phyloP scores from a whole-genome alignment of 2,113 vertebrate species.

The Stegostoma tigrinum region DNA sequence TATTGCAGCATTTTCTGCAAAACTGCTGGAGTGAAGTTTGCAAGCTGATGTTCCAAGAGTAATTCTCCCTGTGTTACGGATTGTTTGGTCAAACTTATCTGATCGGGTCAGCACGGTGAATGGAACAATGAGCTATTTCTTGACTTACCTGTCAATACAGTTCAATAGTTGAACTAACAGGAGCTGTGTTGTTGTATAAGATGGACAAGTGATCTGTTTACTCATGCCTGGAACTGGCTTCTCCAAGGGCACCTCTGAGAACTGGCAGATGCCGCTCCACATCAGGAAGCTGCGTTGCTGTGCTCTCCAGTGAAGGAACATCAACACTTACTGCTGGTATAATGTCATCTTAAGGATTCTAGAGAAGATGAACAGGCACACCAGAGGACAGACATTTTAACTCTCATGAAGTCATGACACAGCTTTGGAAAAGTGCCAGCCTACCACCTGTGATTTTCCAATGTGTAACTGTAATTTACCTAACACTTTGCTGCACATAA shows the following conservation, averaged over 20 bases:
- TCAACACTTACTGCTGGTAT: background rate
- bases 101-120: background rate
- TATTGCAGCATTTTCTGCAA: background rate
- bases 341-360: background rate
- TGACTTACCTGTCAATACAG: conserved; percentile 33
- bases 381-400: background rate
- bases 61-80: background rate
- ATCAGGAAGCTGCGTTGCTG: background rate
- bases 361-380: background rate
- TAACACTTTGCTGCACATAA: too few relatives aligned
- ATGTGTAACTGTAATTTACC: background rate
- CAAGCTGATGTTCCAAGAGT: background rate
- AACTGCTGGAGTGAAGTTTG: background rate
- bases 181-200: conserved; percentile 29
- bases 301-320: background rate
- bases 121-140: conserved; percentile 4
- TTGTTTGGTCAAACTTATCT: background rate
- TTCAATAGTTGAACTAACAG: conserved; percentile 21
- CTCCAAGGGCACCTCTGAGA: conserved; percentile 29
- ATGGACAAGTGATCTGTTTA: conserved; percentile 25
- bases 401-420: background rate
- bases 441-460: background rate
- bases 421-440: background rate
- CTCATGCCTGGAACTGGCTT: background rate
- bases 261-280: conserved; percentile 23